A percentile compares a stretch with the other conserved stretches of the same genome.
These are phyloP conservation scores for Anabas testudineus DNA, from an alignment of 2,797 vertebrate species.

Conservation along the genomic window DNA sequence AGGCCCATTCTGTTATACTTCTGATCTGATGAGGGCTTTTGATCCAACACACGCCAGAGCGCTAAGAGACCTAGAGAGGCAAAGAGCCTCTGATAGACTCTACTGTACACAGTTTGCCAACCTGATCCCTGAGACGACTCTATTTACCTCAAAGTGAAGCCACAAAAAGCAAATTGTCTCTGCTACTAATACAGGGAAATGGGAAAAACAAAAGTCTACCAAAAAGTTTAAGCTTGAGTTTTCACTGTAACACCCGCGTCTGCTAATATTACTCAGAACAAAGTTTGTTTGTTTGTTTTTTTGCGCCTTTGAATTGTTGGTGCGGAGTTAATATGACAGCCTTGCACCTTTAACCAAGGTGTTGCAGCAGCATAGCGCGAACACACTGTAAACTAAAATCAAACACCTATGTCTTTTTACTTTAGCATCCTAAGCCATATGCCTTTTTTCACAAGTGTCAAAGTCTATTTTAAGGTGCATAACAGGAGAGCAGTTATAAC, in stretches of 20 bases:
- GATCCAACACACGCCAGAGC: conserved; percentile 70
- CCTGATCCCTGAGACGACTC: conserved; percentile 62
- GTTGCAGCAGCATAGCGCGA: conserved; percentile 41
- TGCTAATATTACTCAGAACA: conserved; percentile 21
- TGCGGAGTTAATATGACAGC: conserved; percentile 34
- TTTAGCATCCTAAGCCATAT: conserved; percentile 13
- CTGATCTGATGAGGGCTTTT: conserved; percentile 74
- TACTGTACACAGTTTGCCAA: conserved; percentile 43
- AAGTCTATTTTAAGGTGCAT: background rate
- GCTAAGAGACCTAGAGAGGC: conserved; percentile 35
- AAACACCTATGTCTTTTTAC: conserved; percentile 31
- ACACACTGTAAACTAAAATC: conserved; percentile 37
- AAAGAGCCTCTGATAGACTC: conserved; percentile 47
- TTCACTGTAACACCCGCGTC: background rate
- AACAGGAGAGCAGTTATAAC: conserved; percentile 11
- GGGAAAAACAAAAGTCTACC: background rate
- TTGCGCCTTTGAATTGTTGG: conserved; percentile 13
- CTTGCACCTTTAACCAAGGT: conserved; percentile 51
- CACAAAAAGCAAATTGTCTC: conserved; percentile 16
- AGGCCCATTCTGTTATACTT: conserved; percentile 58
- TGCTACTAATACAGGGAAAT: background rate
- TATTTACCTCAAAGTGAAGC: conserved; percentile 60
- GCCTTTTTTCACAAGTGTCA: conserved; percentile 39
- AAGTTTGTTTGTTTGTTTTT: conserved; percentile 50
- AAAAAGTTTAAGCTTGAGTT: conserved; percentile 22